Evolutionary conservation across 2,888 invertebrate genomes (phyloP).

Genomic region (Drosophila meridiana): DNA sequence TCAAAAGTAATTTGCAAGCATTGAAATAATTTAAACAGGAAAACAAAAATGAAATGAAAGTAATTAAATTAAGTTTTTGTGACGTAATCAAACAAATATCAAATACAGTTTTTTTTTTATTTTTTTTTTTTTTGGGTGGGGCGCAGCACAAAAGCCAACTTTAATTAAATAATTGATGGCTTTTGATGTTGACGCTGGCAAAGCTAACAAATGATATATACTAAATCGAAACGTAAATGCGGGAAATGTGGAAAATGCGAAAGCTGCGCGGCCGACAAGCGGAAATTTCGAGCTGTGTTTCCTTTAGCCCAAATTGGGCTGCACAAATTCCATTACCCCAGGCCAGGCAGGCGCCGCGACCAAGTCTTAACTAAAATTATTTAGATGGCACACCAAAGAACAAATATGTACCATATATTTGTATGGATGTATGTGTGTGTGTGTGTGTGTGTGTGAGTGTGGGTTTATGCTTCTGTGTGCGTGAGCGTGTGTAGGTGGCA

Average conservation of each 20-base stretch:
- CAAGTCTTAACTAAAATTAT: conserved; percentile 58
- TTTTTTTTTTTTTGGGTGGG: not conserved
- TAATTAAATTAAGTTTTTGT: conserved; percentile 24
- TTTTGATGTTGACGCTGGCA: conserved; percentile 60
- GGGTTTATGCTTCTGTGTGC: not conserved
- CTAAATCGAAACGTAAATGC: conserved; percentile 41
- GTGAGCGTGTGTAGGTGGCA: conserved; percentile 5
- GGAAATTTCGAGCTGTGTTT: conserved; percentile 30
- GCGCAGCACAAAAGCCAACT: conserved; percentile 32
- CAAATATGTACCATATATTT: conserved; percentile 20
- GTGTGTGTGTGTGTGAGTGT: conserved; percentile 4
- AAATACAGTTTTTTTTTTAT: conserved; percentile 10
- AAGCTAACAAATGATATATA: conserved; percentile 36
- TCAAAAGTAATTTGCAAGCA: not conserved
- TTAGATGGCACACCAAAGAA: conserved; percentile 40
- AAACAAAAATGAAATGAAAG: conserved; percentile 1
- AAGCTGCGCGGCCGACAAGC: conserved; percentile 9
- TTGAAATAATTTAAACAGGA: conserved; percentile 10
- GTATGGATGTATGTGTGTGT: not conserved
- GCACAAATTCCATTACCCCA: conserved; percentile 46
- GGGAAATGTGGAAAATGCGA: conserved; percentile 26
- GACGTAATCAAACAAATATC: conserved; percentile 41
- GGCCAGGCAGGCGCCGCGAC: conserved; percentile 27
- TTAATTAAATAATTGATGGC: conserved; percentile 73
- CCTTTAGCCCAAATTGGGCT: conserved; percentile 38